Base-by-base conservation (phyloP, 2,113 vertebrate genomes). In the Toxostoma redivivum region DNA sequence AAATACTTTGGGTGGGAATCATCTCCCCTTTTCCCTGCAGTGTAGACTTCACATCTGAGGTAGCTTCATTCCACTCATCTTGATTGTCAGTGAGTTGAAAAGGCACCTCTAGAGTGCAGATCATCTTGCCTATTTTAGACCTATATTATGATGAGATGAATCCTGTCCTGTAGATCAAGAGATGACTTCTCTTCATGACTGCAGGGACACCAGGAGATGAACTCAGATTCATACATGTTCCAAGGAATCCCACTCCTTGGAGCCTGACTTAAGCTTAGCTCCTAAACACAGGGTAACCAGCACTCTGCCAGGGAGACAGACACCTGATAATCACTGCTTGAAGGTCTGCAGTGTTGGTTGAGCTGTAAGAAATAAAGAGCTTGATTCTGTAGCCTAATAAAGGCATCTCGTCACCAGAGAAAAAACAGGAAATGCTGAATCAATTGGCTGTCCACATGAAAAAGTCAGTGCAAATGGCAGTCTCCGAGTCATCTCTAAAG, bases 321-420 rank as follows among this genome's bases (percentile, higher is more conserved):
- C 28, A 40, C 19, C 22, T 81, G 51, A 81, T 12, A 65, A 47
- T n/a, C 37, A 8, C 40, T 87, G 28, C 45, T 56, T 38, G 20
- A 81, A 70, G 40, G 28, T 48, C 42, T 65, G 38, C 35, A 24
- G 30, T 25, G 23, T 33, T 91, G 57, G 12, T 31, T 60, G 57
- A 94, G 44, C 23, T 44, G 54, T 77, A 61, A 73, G 27, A 35
- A 69, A 80, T 19, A 54, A 77, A 84, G 6, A 78, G 12, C 18
- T 84, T 47, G 51, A 54, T 45, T 77, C 35, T 78, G n/a, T 70
- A 73, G 40, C 58, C 19, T 56, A 23, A 19, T 47, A 35, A 73
- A 69, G 53, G 53, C 2, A 2, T 38, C 1, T 0, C 27, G 23
- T 40, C 40, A 73, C 40, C 31, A 5, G 2, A 51, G 40, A 70